Evolutionary conservation across 1,140 invertebrate genomes (phyloP), one percentile per base, ranked within the genome.

Genomic region (Drosophila hydei): DNA sequence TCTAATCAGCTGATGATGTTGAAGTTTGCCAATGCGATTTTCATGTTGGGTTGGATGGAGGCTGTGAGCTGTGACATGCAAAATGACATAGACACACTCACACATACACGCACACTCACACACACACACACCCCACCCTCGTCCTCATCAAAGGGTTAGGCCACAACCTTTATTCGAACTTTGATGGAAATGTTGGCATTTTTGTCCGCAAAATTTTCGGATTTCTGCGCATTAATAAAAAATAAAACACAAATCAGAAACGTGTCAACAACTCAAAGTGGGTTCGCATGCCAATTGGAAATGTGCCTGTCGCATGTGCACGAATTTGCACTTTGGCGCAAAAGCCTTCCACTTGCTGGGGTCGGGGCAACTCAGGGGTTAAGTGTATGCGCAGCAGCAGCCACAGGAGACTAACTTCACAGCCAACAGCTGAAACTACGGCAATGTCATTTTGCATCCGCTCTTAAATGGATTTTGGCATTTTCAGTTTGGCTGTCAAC

Each of bases 151-250:
- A 85, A 87, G 81, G 81, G 81, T 72, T 59, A 40, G 14, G 11
- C 30, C 27, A 45, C 9, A 54, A n/a, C 5, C 30, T 45, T 30
- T 9, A 45, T 27, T 78, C 69, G 70, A 77, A 75, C 77, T 88
- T 81, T 87, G 83, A 88, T 81, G 63, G 71, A 87, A 88, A 59
- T 88, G 71, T 78, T 81, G 77, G 63, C 83, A 81, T 54, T 88
- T 87, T 87, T 87, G 23, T 30, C 56, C 55, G 36, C 73, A 81
- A 85, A 87, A 74, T 56, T 61, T 56, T 42, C 9, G 70, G 47
- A 68, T 81, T 72, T 73, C 40, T 64, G 59, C 56, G 78, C 76
- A 84, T 84, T 79, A 84, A 79, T 73, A 84, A 65, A 74, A 77
- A 67, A 27, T 58, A 63, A 62, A 54, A 70, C 42, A 33, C 58